Evolutionary conservation across 2,113 vertebrate genomes (phyloP), one percentile per base, ranked within the genome.

Genomic region (Melanocharis versteri): DNA sequence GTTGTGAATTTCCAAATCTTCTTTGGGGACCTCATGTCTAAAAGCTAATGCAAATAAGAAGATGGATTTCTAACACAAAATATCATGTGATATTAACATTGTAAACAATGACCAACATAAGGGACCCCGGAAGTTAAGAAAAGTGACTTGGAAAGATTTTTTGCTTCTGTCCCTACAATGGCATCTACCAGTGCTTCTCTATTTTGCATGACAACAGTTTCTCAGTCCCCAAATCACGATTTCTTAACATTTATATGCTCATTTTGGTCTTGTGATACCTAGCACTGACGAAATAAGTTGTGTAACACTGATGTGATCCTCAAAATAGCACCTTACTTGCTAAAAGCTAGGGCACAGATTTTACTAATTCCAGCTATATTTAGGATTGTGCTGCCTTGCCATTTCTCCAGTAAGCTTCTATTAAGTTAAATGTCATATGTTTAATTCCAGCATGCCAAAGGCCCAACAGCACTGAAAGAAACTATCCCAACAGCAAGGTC

Each of bases 351-450:
- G 69, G 65, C 40, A 89, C 20, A 82, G 48, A 40, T 78, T 95
- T 90, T 84, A 83, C 44, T 94, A 89, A 94, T 92, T 89, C 48
- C 48, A 64, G 33, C 28, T 93, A 84, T 78, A 78, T 94, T 96
- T 89, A 93, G 22, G 45, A 69, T 22, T 87, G 23, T 27, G 28
- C 53, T 91, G 57, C 42, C 28, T 94, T 82, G 79, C 17, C n/a
- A 15, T 83, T 95, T 88, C 58, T 20, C 24, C 58, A 85, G 33
- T 80, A 93, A 92, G 62, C 57, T 88, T 82, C 66, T 90, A 18
- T 80, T 80, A 88, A 93, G 58, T 44, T 76, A 92, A 88, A 95
- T 80, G 70, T 78, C 82, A 84, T 47, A 31, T 48, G 57, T 28
- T 7, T 76, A 90, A 90, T 91, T 91, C 45, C 83, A 93, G 75